phyloP scores from a whole-genome alignment of 2,113 vertebrate species.

The Perca schrenkii region DNA sequence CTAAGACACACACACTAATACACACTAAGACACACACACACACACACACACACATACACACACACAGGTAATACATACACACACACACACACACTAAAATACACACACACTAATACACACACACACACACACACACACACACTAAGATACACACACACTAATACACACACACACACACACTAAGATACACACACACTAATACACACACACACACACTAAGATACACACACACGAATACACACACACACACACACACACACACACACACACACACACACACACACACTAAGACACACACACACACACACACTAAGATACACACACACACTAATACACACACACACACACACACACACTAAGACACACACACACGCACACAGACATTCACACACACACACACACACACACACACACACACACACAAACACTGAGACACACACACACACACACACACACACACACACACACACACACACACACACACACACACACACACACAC shows the following conservation, averaged over 20 bases:
- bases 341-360: conserved; percentile 7
- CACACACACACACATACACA: neutral
- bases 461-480: conserved; percentile 6
- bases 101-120: conserved; percentile 2
- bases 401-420: conserved; percentile 9
- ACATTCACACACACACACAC: conserved; percentile 26
- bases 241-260: conserved; percentile 17
- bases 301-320: conserved; percentile 7
- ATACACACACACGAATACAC: conserved; percentile 23
- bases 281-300: neutral
- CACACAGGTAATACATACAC: conserved; percentile 47
- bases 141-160: conserved; percentile 5
- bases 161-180: neutral
- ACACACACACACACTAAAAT: neutral
- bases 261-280: neutral
- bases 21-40: conserved; percentile 12
- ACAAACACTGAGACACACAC: conserved; percentile 16
- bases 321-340: neutral
- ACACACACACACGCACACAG: conserved; percentile 18
- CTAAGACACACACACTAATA: conserved; percentile 10
- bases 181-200: conserved; percentile 16
- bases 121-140: conserved; percentile 13
- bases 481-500: conserved; percentile 16
- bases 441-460: conserved; percentile 17
- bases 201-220: conserved; percentile 22